phyloP scores from a whole-genome alignment of 2,888 invertebrate species.

The Eumerus sabulonum region DNA sequence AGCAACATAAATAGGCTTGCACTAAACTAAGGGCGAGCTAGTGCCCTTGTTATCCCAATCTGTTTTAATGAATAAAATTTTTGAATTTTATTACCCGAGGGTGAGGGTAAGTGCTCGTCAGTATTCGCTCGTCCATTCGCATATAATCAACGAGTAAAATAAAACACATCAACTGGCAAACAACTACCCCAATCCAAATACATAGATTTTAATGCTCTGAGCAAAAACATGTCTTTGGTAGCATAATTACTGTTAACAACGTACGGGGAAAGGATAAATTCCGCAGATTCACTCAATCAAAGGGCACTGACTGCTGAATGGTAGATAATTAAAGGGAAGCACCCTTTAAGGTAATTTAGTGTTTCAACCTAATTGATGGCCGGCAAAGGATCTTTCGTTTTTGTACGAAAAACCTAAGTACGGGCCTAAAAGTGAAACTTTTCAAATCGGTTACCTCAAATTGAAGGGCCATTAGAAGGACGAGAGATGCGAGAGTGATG shows the following conservation, averaged over 20 bases:
- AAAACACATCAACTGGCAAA: conserved; percentile 2
- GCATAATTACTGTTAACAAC: too few relatives aligned
- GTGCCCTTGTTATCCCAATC: conserved; percentile 24
- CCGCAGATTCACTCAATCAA: conserved; percentile 23
- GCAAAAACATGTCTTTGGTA: neutral
- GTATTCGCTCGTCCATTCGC: neutral
- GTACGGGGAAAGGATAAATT: conserved; percentile 6
- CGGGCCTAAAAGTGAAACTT: too few relatives aligned
- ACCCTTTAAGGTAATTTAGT: too few relatives aligned
- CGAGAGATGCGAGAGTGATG: too few relatives aligned
- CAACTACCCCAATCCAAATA: conserved; percentile 15
- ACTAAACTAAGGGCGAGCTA: conserved; percentile 36
- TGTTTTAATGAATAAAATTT: conserved; percentile 59
- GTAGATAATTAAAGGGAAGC: too few relatives aligned
- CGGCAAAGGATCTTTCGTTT: too few relatives aligned
- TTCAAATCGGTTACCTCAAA: too few relatives aligned
- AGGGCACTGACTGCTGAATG: neutral
- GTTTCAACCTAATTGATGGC: too few relatives aligned
- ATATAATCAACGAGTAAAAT: conserved; percentile 3
- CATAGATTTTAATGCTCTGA: too few relatives aligned
- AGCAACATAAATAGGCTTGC: conserved; percentile 11
- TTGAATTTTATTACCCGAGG: conserved; percentile 56
- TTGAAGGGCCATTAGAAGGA: too few relatives aligned
- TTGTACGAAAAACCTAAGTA: too few relatives aligned
- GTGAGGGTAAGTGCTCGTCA: conserved; percentile 6